Base-by-base conservation (phyloP, 2,888 invertebrate species). In the Aleiodes leptofemur region DNA sequence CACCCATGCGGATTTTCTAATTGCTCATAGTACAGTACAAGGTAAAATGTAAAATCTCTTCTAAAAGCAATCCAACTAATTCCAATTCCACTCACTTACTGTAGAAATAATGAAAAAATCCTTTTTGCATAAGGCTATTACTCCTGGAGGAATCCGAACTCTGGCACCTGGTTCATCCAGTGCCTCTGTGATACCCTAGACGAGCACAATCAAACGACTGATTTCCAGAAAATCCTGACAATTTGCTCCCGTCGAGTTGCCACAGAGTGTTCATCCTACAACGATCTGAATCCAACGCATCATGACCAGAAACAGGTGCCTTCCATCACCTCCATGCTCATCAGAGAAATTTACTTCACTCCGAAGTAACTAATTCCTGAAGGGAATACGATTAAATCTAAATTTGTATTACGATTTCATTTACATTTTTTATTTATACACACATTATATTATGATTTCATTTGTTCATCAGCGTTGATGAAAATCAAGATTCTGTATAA, bases 91-190 rank as follows among this genome's bases (percentile, higher is more conserved):
- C 3, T 8, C 5, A 1, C 3, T 38, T 8, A 43, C 0, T 43
- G 43, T 3, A 43, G 9, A 43, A 66, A n/a, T 16, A 66, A 71
- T 34, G 6, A 34, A 34, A 34, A 34, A 34, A 34, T 34, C 5
- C 6, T 34, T 34, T 34, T 34, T 34, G 14, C 70, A 80, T 34
- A 81, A 92, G 92, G 92, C 73, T 91, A 90, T 78, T 91, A 87
- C 79, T 91, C 92, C 0, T 92, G 92, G 91, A 86, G 92, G 56
- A 91, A 91, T 85, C 90, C 90, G 14, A 86, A 86, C 38, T 88
- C 90, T 51, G 92, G 92, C 1, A 91, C 92, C 0, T 93, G 92
- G 92, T 93, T 92, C 80, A 88, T 93, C n/a, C 92, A 92, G 81
- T 85, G 91, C 6, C 84, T 93, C 56, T 92, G 91, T 81, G 84